Evolutionary conservation across 2,888 invertebrate species (phyloP), one percentile per base, ranked within the genome.

Genomic region (Tridacna crocea): DNA sequence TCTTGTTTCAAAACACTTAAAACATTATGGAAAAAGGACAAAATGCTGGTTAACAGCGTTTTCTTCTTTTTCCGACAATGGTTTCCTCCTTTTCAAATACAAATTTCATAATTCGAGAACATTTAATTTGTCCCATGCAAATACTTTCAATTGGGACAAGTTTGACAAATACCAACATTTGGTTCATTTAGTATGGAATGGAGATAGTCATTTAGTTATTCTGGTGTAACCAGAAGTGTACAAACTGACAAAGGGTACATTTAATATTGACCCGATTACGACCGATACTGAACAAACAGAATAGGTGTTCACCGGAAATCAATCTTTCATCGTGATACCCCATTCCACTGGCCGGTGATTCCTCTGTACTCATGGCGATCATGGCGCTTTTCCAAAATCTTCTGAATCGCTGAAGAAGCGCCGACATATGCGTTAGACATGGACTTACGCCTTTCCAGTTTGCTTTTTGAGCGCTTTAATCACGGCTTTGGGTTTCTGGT

Each of bases 221-320:
- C 36, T 4, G 8, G 36, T 36, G 2, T 4, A 2, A 4, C 36
- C 36, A 4, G 2, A 4, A 4, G 3, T 36, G 8, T 36, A 36
- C 36, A 36, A 36, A 2, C 36, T 36, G 8, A 36, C 36, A 2
- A 36, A 36, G 36, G n/a, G 58, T 17, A n/a, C n/a, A 19, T n/a
- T 17, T n/a, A 19, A 19, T 58, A 58, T 58, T 58, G 58, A n/a
- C 58, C 10, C 58, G n/a, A 19, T 58, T 19, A 58, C 10, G 1
- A 58, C 58, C 19, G n/a, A 58, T 58, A 58, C n/a, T 58, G 58
- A 58, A 58, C 58, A 58, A 58, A 58, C 58, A n/a, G 58, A 19
- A 17, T 3, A 58, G 58, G 58, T 58, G 58, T 58, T n/a, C n/a
- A 58, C 58, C 17, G 58, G 58, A 58, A 58, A 4, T 58, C 58